phyloP scores from a whole-genome alignment of 2,797 vertebrate species.

The Acridotheres tristis region DNA sequence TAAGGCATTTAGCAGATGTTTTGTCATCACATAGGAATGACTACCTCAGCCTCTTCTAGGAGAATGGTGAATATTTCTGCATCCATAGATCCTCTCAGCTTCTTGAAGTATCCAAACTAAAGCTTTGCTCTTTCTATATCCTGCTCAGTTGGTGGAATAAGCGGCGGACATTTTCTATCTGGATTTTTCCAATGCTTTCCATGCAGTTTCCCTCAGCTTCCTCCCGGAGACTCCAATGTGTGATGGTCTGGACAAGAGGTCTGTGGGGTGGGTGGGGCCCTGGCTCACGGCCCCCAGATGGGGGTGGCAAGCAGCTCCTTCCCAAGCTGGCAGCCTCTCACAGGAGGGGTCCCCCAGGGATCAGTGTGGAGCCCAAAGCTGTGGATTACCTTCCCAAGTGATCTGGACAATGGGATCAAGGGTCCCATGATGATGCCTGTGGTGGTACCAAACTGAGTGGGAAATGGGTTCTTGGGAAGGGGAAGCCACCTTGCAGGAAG shows the following conservation, averaged over 20 bases:
- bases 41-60: not conserved
- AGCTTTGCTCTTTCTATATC: not conserved
- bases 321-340: not conserved
- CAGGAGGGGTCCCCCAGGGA: accelerated
- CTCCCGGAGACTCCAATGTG: accelerated
- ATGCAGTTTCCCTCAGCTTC: not conserved
- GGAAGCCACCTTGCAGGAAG: not conserved
- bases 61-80: not conserved
- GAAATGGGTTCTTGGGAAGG: not conserved
- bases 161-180: not conserved
- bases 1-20: conserved; percentile 18
- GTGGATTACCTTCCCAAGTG: not conserved
- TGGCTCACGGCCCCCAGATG: no score
- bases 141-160: not conserved
- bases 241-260: not conserved
- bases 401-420: no score
- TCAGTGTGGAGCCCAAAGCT: not conserved
- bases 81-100: not conserved
- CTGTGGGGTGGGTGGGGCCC: no score
- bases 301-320: not conserved
- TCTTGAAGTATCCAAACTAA: not conserved
- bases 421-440: accelerated
- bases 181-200: not conserved
- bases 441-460: not conserved
- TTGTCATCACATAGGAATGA: not conserved